Percentiles rank a stretch among this genome's conserved stretches.
These are phyloP conservation scores for Atherinosoma microstoma DNA, from an alignment of 2,797 vertebrate species.

Conservation along the genomic window DNA sequence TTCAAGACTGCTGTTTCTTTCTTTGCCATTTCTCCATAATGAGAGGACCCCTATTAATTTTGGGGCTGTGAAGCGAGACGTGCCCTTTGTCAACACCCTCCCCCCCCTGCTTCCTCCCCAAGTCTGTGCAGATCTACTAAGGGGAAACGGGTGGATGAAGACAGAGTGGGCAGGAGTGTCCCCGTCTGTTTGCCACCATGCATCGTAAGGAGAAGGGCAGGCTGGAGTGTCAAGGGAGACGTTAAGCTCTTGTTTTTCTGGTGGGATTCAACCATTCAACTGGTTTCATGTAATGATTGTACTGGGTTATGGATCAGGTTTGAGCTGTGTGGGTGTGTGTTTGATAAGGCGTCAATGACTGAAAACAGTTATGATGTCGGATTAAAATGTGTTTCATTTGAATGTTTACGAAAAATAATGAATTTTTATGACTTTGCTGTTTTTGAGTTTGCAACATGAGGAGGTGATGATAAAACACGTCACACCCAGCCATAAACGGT, in stretches of 20 bases:
- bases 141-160: conserved; percentile 71
- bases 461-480: conserved; percentile 20
- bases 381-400: background rate
- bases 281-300: conserved; percentile 74
- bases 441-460: conserved; percentile 13
- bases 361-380: conserved; percentile 23
- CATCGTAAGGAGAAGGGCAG: conserved; percentile 63
- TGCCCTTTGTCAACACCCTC: conserved; percentile 49
- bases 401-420: background rate
- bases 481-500: too few species aligned
- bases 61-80: conserved; percentile 74
- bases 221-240: conserved; percentile 64
- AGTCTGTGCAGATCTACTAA: conserved; percentile 51
- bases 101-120: background rate
- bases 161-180: conserved; percentile 53
- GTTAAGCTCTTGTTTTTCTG: conserved; percentile 73
- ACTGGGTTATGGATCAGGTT: conserved; percentile 63
- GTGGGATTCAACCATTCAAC: conserved; percentile 64
- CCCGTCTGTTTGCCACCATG: conserved; percentile 71
- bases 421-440: conserved; percentile 16
- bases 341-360: conserved; percentile 37
- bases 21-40: conserved; percentile 62
- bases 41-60: conserved; percentile 80
- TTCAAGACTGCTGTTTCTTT: conserved; percentile 62
- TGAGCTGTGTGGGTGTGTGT: conserved; percentile 39